A percentile compares a stretch with the other conserved stretches of the same genome.
These are phyloP conservation scores for Palythoa heliodiscus DNA, from an alignment of 92 coral and sea anemone genomes.

Conservation along the genomic window DNA sequence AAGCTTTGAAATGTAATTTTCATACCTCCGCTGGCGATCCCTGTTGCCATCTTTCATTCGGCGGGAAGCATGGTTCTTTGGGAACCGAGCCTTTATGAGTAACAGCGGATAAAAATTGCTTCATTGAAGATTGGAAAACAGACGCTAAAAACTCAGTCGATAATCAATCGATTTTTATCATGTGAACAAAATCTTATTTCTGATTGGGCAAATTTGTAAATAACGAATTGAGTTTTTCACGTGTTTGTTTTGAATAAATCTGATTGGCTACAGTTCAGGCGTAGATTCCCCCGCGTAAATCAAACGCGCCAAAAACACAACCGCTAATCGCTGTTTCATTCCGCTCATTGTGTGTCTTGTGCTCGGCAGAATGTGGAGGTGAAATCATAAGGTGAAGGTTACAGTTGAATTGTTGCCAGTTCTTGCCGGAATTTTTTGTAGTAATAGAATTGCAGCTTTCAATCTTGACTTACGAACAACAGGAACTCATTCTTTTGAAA, in stretches of 20 bases:
- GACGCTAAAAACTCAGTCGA: conserved; percentile 37
- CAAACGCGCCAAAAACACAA: conserved; percentile 97
- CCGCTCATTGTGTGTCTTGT: conserved; percentile 8
- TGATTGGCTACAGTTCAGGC: conserved; percentile 72
- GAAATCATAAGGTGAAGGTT: conserved; percentile 40
- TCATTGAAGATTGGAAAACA: conserved; percentile 32
- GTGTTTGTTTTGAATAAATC: conserved; percentile 40
- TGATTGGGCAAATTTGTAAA: conserved; percentile 51
- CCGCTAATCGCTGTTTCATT: conserved; percentile 59
- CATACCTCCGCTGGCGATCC: conserved; percentile 60
- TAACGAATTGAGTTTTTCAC: conserved; percentile 52
- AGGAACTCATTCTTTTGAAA: neutral
- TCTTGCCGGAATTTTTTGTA: conserved; percentile 30
- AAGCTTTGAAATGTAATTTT: neutral
- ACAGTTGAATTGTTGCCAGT: conserved; percentile 3
- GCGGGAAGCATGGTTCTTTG: conserved; percentile 74
- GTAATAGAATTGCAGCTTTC: neutral
- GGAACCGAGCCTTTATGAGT: conserved; percentile 58
- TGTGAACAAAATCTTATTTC: neutral
- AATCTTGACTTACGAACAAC: neutral
- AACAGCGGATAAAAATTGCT: conserved; percentile 22
- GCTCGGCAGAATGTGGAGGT: conserved; percentile 47
- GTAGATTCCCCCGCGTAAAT: conserved; percentile 91
- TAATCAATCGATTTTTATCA: conserved; percentile 22
- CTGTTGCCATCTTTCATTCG: conserved; percentile 77